Conservation (phyloP, 2,888 invertebrate genomes). For the Lithophane ornitopus region DNA sequence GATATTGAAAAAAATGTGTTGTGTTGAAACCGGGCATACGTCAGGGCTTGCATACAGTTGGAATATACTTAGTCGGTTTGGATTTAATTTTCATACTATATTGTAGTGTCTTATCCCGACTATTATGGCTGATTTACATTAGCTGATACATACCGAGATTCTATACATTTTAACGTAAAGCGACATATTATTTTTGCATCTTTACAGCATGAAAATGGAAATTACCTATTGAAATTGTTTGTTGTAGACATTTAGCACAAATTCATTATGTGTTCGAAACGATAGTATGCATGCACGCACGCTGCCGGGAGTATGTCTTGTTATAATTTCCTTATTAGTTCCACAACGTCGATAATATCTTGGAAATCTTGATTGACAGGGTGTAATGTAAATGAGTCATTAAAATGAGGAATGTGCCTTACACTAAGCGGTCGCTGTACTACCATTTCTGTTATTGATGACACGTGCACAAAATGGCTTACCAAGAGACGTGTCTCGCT, state of each 20-base stretch:
- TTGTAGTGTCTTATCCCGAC: neutral
- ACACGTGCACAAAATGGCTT: constrained; percentile 43
- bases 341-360: neutral
- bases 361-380: neutral
- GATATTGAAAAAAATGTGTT: neutral
- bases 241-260: constrained; percentile 16
- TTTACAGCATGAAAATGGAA: constrained; percentile 39
- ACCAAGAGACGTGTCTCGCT: constrained; percentile 51
- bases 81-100: constrained; percentile 17
- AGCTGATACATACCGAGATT: neutral
- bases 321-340: neutral
- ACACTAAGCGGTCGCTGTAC: constrained; percentile 1
- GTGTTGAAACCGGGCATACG: constrained; percentile 26
- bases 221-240: constrained; percentile 10
- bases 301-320: neutral
- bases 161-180: constrained; percentile 1
- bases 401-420: constrained; percentile 4
- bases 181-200: neutral
- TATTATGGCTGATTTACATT: constrained; percentile 50
- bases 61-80: constrained; percentile 6
- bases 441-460: constrained; percentile 7
- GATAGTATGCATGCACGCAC: constrained; percentile 35
- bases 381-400: constrained; percentile 52
- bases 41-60: neutral
- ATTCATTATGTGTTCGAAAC: neutral